Conservation (phyloP, 2,797 vertebrate genomes). For the Gallinago solitaria region DNA sequence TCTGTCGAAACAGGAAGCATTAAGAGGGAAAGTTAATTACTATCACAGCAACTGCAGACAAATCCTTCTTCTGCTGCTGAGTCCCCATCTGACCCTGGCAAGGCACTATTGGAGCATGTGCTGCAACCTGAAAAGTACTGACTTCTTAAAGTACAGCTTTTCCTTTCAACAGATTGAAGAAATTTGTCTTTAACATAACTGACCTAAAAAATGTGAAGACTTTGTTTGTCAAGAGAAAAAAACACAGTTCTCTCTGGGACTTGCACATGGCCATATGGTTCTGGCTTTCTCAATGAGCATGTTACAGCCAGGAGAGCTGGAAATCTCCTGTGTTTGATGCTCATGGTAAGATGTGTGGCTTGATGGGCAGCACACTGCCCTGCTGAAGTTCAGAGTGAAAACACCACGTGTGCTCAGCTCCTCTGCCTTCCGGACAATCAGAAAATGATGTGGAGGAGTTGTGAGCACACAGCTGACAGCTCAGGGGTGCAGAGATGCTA, state of each 20-base stretch:
- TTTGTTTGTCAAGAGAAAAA: neutral
- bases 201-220: neutral
- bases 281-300: neutral
- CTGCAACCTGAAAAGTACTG: neutral
- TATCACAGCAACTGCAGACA: neutral
- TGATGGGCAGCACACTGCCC: accelerated
- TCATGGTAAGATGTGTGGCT: neutral
- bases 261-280: neutral
- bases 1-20: slow-evolving; percentile 78
- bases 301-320: neutral
- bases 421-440: neutral
- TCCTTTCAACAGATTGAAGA: neutral
- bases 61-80: neutral
- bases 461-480: neutral
- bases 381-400: neutral
- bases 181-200: neutral
- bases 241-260: neutral
- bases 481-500: neutral
- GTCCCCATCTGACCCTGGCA: neutral
- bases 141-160: neutral
- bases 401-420: neutral
- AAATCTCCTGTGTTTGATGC: neutral
- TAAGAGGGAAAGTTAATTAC: slow-evolving; percentile 13
- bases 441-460: neutral
- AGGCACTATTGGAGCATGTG: neutral